Base-by-base conservation (phyloP, 2,797 vertebrate species). In the Falco columbarius region DNA sequence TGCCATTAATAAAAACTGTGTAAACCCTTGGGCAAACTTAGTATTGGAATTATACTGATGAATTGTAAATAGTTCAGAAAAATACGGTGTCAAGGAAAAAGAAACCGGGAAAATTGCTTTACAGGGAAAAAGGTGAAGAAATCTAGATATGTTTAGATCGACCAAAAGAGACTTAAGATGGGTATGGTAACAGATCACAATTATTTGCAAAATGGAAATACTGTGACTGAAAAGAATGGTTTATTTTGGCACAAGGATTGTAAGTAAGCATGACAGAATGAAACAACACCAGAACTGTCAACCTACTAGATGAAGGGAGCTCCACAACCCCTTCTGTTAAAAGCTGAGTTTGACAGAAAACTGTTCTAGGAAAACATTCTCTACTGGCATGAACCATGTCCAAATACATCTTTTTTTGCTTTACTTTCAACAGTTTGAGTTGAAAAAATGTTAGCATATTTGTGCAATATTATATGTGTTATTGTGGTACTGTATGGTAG, bases 231-330 rank as follows among this genome's bases (percentile, higher is more conserved):
- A 89, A 90, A 73, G 70, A 95, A 86, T 75, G 70, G 55, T 88
- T 97, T 95, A 88, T 95, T 95, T 96, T 90, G 93, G 95, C 89
- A 79, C 51, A 52, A 58, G 46, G 72, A 58, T 95, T 94, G 52
- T 81, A 81, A 95, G 79, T 86, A 83, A 95, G 62, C 54, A 81
- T 88, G 85, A 88, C 82, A 90, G 73, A 62, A 88, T 95, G 95
- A 95, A 97, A 96, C 32, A 95, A 95, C 63, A 93, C 96, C 86
- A 72, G 87, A 72, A 62, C 76, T 96, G 85, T 90, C 93, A 95
- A 44, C 58, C n/a, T 73, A 40, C 19, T 19, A 90, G 90, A 88
- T 70, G 85, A 94, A 90, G 94, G 42, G 76, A 95, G 51, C n/a
- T 94, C 90, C 29, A 73, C 82, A 86, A 82, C 44, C 42, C 79